Evolutionary conservation across 2,113 vertebrate genomes (phyloP).

Genomic region (Acrocephalus kingi): DNA sequence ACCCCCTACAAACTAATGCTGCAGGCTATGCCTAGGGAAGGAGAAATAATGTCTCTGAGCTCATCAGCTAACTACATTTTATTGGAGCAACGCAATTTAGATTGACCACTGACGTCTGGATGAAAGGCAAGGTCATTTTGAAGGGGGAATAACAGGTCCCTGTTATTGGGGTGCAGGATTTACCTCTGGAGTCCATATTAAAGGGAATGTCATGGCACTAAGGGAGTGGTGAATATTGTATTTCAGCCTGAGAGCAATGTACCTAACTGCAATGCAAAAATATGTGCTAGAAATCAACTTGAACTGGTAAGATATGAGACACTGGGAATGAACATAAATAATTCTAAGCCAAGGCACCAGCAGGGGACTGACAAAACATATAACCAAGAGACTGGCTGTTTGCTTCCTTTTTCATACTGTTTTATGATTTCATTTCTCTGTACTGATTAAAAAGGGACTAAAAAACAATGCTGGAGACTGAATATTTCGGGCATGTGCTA

Average conservation of each 20-base stretch:
- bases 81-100: not conserved
- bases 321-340: conserved; percentile 50
- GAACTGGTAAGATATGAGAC: conserved; percentile 31
- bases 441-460: conserved; percentile 53
- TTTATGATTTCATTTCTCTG: conserved; percentile 60
- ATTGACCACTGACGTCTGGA: conserved; percentile 14
- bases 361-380: conserved; percentile 52
- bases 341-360: conserved; percentile 53
- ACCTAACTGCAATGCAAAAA: conserved; percentile 22
- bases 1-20: not conserved
- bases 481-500: not conserved
- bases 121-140: not conserved
- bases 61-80: not conserved
- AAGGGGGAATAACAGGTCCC: not conserved
- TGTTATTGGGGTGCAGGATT: not conserved
- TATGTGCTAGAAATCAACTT: conserved; percentile 30
- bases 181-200: not conserved
- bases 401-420: conserved; percentile 39
- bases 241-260: conserved; percentile 1
- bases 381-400: conserved; percentile 42
- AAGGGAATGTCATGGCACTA: not conserved
- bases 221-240: conserved; percentile 8
- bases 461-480: conserved; percentile 11
- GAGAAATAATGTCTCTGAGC: not conserved
- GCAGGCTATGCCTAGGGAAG: not conserved